Percentiles rank a stretch among this genome's conserved stretches.
These are phyloP conservation scores for Connochaetes taurinus DNA, from an alignment of 2,113 vertebrate species.

Conservation along the genomic window DNA sequence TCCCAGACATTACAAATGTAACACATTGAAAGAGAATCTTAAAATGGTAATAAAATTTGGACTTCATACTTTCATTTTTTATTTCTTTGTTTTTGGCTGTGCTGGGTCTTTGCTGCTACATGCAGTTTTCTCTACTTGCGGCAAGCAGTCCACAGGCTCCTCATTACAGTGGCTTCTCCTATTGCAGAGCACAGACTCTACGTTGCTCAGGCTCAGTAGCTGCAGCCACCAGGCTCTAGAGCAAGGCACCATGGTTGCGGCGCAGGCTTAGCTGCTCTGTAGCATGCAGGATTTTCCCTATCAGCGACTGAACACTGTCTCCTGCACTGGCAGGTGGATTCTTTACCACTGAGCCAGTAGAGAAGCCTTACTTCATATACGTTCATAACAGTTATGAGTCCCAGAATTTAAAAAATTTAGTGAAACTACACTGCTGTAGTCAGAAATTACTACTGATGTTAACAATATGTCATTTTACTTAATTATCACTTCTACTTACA, in stretches of 20 bases:
- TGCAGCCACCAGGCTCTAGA: neutral
- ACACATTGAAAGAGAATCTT: neutral
- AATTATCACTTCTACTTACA: neutral
- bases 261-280: neutral
- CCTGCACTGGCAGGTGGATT: neutral
- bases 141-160: neutral
- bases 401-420: neutral
- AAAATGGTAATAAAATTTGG: neutral
- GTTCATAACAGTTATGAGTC: neutral
- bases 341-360: neutral
- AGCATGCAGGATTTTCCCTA: neutral
- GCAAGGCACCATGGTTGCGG: neutral
- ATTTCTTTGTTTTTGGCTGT: neutral
- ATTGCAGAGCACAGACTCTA: neutral
- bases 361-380: neutral
- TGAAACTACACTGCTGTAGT: neutral
- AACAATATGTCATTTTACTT: neutral
- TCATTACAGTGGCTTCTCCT: neutral
- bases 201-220: fast-evolving
- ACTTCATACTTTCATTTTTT: neutral
- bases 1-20: neutral
- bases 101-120: neutral
- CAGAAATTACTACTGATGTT: neutral
- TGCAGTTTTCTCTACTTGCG: neutral
- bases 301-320: neutral